Percentiles rank a stretch among this genome's conserved stretches.
These are phyloP conservation scores for Halocaridina rubra DNA, from an alignment of 2,888 invertebrate species.

Conservation along the genomic window DNA sequence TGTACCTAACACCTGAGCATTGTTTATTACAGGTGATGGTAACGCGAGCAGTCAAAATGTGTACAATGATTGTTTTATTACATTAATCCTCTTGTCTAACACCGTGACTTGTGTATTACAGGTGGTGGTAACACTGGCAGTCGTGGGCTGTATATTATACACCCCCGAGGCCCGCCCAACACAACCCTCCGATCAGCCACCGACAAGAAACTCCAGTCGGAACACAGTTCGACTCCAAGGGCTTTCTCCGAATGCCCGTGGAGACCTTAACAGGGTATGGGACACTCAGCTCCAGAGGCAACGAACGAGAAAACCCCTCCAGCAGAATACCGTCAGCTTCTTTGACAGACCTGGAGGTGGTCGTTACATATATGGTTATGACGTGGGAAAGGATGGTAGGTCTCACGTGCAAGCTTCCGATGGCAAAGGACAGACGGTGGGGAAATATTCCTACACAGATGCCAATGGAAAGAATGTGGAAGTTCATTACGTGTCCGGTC, in stretches of 20 bases:
- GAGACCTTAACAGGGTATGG: slow-evolving; percentile 58
- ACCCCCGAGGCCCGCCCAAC: slow-evolving; percentile 44
- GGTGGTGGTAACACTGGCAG: slow-evolving; percentile 52
- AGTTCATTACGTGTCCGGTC: slow-evolving; percentile 59
- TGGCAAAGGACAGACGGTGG: slow-evolving; percentile 54
- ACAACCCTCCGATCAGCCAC: neutral
- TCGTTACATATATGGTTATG: slow-evolving; percentile 50
- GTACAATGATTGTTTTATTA: too few species aligned
- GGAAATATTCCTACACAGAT: slow-evolving; percentile 60
- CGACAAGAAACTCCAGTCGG: neutral
- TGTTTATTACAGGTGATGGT: too few species aligned
- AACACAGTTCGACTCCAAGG: slow-evolving; percentile 27
- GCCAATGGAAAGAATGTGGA: slow-evolving; percentile 51
- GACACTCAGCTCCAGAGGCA: slow-evolving; percentile 31
- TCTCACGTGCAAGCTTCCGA: slow-evolving; percentile 56
- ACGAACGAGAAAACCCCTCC: neutral
- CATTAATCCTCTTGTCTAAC: too few species aligned
- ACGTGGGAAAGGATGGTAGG: slow-evolving; percentile 20
- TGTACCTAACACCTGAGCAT: too few species aligned
- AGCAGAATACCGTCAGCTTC: slow-evolving; percentile 24
- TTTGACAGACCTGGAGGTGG: slow-evolving; percentile 52
- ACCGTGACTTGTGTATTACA: neutral
- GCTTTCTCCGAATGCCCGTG: neutral
- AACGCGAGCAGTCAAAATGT: too few species aligned
- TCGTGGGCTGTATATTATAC: slow-evolving; percentile 35